phyloP scores from a whole-genome alignment of 1,140 invertebrate genomes.

The Mesaphorura yosii region DNA sequence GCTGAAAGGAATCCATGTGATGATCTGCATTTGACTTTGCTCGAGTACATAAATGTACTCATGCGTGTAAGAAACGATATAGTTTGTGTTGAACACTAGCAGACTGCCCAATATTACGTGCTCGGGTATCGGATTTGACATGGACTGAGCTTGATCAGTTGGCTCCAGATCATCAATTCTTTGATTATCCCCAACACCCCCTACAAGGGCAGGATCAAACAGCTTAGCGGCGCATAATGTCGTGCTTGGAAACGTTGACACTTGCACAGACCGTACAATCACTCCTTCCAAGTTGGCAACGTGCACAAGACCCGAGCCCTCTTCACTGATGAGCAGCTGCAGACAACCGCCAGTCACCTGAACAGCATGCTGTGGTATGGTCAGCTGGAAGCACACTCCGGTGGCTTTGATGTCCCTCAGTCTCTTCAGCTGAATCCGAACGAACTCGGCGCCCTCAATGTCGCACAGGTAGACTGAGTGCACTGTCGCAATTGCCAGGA shows the following conservation, averaged over 20 bases:
- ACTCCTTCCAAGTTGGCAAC: conserved; percentile 4
- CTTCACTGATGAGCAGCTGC: conserved; percentile 4
- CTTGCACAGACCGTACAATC: not conserved
- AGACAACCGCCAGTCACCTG: not conserved
- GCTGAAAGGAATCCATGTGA: conserved; percentile 20
- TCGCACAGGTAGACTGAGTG: conserved; percentile 23
- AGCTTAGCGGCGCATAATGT: not conserved
- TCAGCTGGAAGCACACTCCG: conserved; percentile 7
- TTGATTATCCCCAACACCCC: no score
- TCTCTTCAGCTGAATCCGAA: conserved; percentile 9
- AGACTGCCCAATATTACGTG: conserved; percentile 20
- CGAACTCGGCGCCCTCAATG: conserved; percentile 29
- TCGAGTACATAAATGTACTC: conserved; percentile 18
- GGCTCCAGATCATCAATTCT: no score
- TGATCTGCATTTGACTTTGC: conserved; percentile 2
- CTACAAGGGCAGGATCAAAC: not conserved
- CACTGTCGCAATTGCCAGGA: conserved; percentile 16
- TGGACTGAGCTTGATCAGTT: not conserved
- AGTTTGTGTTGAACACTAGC: conserved; percentile 9
- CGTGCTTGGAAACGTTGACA: not conserved
- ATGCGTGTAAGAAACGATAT: conserved; percentile 18
- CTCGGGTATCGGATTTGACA: not conserved
- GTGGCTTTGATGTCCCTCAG: not conserved
- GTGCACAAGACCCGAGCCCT: conserved; percentile 1
- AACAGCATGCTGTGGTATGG: not conserved